phyloP scores from a whole-genome alignment of 1,140 invertebrate genomes.

The Pseudoatta argentina region DNA sequence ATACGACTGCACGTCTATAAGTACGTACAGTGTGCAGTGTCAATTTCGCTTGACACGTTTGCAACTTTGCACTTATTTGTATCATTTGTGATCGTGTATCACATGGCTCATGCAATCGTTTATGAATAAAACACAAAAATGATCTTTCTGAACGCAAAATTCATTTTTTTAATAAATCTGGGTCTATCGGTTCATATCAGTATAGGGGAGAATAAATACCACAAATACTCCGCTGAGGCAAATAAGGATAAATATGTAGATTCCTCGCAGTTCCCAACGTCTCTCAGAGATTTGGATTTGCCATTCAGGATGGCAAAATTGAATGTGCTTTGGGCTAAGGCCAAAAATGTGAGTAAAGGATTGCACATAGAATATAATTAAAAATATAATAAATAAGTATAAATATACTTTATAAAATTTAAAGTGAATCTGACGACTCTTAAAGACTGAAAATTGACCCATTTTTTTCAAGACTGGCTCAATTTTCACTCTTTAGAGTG shows the following conservation, averaged over 20 bases:
- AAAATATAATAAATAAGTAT: background rate
- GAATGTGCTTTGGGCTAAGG: conserved; percentile 94
- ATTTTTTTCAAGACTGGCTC: too few relatives aligned
- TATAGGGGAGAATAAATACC: conserved; percentile 87
- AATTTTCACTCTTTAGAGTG: too few relatives aligned
- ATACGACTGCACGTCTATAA: too few relatives aligned
- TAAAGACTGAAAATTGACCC: too few relatives aligned
- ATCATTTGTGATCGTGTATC: background rate
- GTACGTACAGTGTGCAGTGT: too few relatives aligned
- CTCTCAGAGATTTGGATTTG: conserved; percentile 89
- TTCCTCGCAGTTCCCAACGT: conserved; percentile 80
- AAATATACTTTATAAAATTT: background rate
- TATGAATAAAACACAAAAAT: conserved; percentile 24
- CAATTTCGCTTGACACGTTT: too few relatives aligned
- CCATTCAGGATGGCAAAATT: conserved; percentile 95
- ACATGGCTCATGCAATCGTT: background rate
- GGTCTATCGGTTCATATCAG: conserved; percentile 65
- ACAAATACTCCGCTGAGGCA: conserved; percentile 88
- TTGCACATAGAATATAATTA: background rate
- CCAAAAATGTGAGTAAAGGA: conserved; percentile 89
- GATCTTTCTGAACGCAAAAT: background rate
- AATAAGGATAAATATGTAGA: conserved; percentile 86
- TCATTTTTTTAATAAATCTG: conserved; percentile 51
- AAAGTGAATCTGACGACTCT: too few relatives aligned
- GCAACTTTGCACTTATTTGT: too few relatives aligned